phyloP scores from a whole-genome alignment of 2,113 vertebrate species.

The Coryphaenoides rupestris region DNA sequence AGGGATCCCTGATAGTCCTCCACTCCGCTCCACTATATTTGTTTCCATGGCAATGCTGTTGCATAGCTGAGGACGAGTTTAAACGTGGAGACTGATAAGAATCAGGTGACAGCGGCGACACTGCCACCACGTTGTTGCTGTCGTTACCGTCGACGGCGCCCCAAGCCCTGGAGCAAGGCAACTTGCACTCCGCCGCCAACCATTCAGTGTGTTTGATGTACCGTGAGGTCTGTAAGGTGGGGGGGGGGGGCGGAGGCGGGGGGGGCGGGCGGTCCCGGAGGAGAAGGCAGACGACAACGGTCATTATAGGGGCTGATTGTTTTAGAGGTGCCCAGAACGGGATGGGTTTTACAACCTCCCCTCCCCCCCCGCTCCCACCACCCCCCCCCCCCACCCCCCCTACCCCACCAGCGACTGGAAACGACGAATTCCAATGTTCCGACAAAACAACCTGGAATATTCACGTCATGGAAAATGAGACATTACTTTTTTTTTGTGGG shows the following conservation, averaged over 20 bases:
- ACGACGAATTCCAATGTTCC: background rate
- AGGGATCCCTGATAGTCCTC: constrained; percentile 31
- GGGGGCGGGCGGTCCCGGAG: constrained; percentile 39
- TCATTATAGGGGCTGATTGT: constrained; percentile 24
- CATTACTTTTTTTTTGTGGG: too few relatives aligned
- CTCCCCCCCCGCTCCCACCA: too few relatives aligned
- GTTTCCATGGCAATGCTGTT: constrained; percentile 56
- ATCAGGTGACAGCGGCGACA: constrained; percentile 19
- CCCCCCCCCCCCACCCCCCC: too few relatives aligned
- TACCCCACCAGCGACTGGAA: too few relatives aligned
- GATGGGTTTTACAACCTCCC: constrained; percentile 25
- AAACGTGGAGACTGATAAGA: constrained; percentile 12
- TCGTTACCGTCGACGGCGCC: constrained; percentile 6
- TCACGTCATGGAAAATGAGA: constrained; percentile 7
- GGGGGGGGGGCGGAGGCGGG: constrained; percentile 28
- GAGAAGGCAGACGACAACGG: constrained; percentile 4
- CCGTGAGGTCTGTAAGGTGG: constrained; percentile 31
- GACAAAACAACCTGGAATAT: constrained; percentile 34
- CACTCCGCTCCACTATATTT: constrained; percentile 24
- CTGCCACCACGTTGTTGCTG: background rate
- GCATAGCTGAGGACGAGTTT: constrained; percentile 16
- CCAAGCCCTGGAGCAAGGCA: constrained; percentile 7
- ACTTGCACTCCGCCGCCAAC: constrained; percentile 30
- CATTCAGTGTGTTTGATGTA: constrained; percentile 48
- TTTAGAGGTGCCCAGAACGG: constrained; percentile 12